Conservation (phyloP, 1,140 invertebrate genomes). For the Hetaerina americana region DNA sequence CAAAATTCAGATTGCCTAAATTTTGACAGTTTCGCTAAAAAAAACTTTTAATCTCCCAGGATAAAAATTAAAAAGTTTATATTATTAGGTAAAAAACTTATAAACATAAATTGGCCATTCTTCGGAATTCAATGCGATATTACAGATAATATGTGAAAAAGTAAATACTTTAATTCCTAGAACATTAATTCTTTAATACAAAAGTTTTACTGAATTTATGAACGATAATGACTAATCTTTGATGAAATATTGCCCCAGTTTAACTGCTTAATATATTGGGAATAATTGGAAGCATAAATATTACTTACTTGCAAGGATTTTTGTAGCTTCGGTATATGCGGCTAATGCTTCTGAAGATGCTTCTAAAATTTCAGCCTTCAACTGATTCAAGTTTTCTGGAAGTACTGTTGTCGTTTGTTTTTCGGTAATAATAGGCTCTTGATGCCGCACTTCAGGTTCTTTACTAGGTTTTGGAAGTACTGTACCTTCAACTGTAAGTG, state of each 20-base stretch:
- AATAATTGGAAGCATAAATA: not conserved
- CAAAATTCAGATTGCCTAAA: no score
- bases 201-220: not conserved
- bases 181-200: no score
- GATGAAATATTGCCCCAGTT: slow-evolving; percentile 6
- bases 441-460: not conserved
- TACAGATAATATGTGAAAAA: no score
- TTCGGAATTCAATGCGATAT: no score
- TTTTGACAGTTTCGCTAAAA: no score
- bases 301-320: slow-evolving; percentile 36
- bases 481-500: not conserved
- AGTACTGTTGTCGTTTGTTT: not conserved
- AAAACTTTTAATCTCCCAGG: no score
- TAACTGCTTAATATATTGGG: not conserved
- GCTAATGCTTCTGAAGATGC: slow-evolving; percentile 37
- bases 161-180: no score
- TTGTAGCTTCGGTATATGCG: slow-evolving; percentile 38
- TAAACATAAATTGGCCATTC: no score
- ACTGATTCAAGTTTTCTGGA: slow-evolving; percentile 32
- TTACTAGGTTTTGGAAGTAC: not conserved
- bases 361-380: slow-evolving; percentile 39
- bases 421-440: not conserved
- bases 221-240: not conserved
- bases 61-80: no score
- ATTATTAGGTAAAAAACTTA: no score